Conservation (phyloP, 2,797 vertebrate species). For the Mallotus villosus region DNA sequence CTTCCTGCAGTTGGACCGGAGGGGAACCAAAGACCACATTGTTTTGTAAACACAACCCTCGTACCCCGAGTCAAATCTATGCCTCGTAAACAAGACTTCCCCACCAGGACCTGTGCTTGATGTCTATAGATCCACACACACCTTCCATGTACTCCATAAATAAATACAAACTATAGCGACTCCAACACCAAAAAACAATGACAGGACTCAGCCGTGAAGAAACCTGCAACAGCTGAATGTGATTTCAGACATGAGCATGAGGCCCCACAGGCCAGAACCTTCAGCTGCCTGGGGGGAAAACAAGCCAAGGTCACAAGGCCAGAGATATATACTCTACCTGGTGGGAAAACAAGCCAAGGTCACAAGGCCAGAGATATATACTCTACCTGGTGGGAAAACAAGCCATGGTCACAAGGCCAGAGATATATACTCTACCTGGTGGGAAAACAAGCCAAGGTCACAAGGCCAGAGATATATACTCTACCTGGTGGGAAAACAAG, state of each 20-base stretch:
- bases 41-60: constrained; percentile 41
- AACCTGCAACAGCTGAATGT: constrained; percentile 28
- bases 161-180: constrained; percentile 15
- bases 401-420: too few relatives aligned
- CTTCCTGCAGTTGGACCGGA: constrained; percentile 44
- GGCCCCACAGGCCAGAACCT: constrained; percentile 18
- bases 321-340: constrained; percentile 16
- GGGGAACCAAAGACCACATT: constrained; percentile 41
- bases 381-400: too few relatives aligned
- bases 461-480: too few relatives aligned
- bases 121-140: background rate
- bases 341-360: too few relatives aligned
- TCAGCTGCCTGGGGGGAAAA: constrained; percentile 38
- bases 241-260: too few relatives aligned
- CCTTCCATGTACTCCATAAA: constrained; percentile 12
- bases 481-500: too few relatives aligned
- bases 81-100: constrained; percentile 48
- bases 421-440: too few relatives aligned
- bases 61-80: constrained; percentile 35
- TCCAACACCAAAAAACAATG: constrained; percentile 30
- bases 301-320: constrained; percentile 48
- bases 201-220: constrained; percentile 3
- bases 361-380: too few relatives aligned
- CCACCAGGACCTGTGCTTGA: constrained; percentile 29
- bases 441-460: too few relatives aligned